Evolutionary conservation across 64 coral and sea anemone genomes (phyloP), one percentile per base, ranked within the genome.

Genomic region (Stichodactyla helianthus): DNA sequence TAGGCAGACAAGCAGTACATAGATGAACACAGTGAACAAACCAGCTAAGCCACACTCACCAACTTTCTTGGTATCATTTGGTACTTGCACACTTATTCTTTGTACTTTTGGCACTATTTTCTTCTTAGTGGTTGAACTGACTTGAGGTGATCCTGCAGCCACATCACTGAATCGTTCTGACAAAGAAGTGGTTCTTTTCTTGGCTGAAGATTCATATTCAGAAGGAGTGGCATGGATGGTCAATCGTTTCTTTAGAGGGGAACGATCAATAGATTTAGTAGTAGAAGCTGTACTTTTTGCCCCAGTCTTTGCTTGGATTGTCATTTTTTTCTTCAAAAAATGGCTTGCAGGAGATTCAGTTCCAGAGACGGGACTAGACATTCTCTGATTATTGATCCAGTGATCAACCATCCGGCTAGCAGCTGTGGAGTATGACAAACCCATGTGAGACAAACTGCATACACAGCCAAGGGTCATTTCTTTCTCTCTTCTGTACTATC

Each of bases 381-480:
- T 79, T 51, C 85, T 93, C 54, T 90, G 88, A 27, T 87, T 93
- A 64, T 70, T 97, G 11, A 97, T 97, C 91, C 91, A 97, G n/a
- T 90, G 59, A 65, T 97, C 94, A 55, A 97, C 94, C 94, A 97
- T 93, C 26, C 88, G 91, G 84, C 85, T 93, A 67, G 94, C 91
- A 85, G 94, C 94, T 92, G 44, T 20, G 82, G 10, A 20, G 61
- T 26, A 50, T 31, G 50, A 63, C 17, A 65, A 60, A 60, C 10
- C 10, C 56, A 25, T 25, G 7, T 82, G 18, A 6, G 9, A 57
- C 14, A 44, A 44, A 44, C 35, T 44, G 35, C 35, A 44, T 44
- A 3, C 2, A 44, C 35, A 79, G 28, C 28, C 16, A 50, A 28
- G 6, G n/a, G 16, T 79, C 13, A 20, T 23, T 79, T 50, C 16